These are phyloP conservation scores for Megaceryle torquata DNA, from an alignment of 2,113 vertebrate genomes.

Conservation along the genomic window DNA sequence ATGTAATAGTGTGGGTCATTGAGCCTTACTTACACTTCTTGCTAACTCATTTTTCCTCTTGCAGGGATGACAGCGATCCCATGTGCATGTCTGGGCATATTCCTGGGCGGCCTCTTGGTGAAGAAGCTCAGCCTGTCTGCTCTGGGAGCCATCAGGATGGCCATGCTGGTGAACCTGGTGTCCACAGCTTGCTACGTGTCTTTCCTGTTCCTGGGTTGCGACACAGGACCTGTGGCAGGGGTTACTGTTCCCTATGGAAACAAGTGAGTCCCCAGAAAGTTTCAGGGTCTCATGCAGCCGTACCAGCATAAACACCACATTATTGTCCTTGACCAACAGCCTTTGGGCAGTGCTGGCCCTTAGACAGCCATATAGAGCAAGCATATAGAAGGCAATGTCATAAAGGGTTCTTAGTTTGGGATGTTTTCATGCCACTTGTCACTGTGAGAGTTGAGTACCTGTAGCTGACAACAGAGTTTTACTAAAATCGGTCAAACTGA, in stretches of 20 bases:
- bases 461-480: not conserved
- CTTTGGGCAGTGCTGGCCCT: not conserved
- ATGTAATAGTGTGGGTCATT: not conserved
- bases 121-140: constrained; percentile 96
- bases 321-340: fast-evolving
- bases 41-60: not conserved
- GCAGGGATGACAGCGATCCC: constrained; percentile 98
- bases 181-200: constrained; percentile 96
- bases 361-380: not conserved
- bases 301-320: not conserved
- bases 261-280: constrained; percentile 77
- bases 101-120: constrained; percentile 94
- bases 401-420: not conserved
- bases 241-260: constrained; percentile 91
- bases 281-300: not conserved
- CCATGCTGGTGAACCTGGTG: constrained; percentile 96
- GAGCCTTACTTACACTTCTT: not conserved
- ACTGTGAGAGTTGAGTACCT: not conserved
- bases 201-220: constrained; percentile 96
- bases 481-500: not conserved
- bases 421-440: not conserved
- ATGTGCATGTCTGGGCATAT: constrained; percentile 95
- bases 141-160: constrained; percentile 94
- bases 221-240: constrained; percentile 93
- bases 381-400: not conserved